Base-by-base conservation (phyloP, 2,113 vertebrate genomes). In the Corythaixoides concolor region DNA sequence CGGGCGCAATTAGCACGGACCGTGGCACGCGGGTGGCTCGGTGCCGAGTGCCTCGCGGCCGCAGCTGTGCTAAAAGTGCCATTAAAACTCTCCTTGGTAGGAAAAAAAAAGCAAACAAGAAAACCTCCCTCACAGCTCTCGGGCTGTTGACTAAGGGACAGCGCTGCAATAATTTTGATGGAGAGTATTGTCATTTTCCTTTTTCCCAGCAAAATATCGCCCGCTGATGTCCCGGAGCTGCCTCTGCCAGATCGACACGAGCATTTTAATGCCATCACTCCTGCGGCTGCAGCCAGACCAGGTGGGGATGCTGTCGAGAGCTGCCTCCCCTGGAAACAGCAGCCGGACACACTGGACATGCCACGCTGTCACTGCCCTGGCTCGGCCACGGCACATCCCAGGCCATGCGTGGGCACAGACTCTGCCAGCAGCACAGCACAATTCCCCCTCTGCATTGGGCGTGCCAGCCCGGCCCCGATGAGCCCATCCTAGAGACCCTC, bases 11-110 rank as follows among this genome's bases (percentile, higher is more conserved):
- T 17, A 52, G 76, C 69, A 69, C 3, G 12, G 49, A 15, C 22
- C 8, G 4, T 2, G 2, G 41, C 70, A 8, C 4, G 3, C 19
- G 2, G 28, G 5, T 8, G 52, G 47, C 73, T 22, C 28, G 0
- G 41, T 20, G 73, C 60, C 23, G 2, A 26, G 26, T 35, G 66
- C n/a, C 73, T 49, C 11, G 33, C 37, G 72, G 47, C 60, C 3
- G 2, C 24, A n/a, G 50, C 87, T 68, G 39, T 3, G 7, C 80
- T 60, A 24, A 75, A 24, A 75, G 43, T 21, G 68, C 75, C 79
- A 45, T 50, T 37, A 70, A 64, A 82, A 52, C 35, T 24, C 66
- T 74, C 68, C 77, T 52, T 43, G 62, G 23, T 33, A 75, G 59
- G 39, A 32, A 28, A 47, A 73, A 79, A 74, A 28, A 53, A 49